Conservation (phyloP, 1,140 invertebrate species). For the Arion vulgaris region DNA sequence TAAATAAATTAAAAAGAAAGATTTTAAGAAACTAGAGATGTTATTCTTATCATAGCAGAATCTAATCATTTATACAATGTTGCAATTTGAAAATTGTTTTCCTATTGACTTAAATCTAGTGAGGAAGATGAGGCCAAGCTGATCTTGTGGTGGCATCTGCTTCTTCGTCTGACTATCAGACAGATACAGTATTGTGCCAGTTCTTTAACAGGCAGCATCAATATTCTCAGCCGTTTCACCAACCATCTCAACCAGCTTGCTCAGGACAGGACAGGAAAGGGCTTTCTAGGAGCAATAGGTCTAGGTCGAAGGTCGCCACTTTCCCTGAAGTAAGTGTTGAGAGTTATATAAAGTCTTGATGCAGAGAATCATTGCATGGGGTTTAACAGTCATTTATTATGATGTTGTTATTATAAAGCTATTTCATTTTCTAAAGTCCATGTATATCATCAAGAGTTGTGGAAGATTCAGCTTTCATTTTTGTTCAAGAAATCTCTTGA, state of each 20-base stretch:
- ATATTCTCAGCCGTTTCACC: conserved; percentile 74
- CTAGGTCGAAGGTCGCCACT: conserved; percentile 77
- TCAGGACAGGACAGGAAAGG: conserved; percentile 77
- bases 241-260: conserved; percentile 74
- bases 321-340: conserved; percentile 74
- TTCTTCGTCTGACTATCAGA: conserved; percentile 74
- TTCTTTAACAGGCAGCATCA: conserved; percentile 68
- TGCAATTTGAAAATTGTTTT: no score
- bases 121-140: conserved; percentile 77
- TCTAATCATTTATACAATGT: no score
- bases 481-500: no score
- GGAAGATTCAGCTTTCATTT: no score
- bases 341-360: no score
- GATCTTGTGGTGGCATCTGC: conserved; percentile 77
- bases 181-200: conserved; percentile 73
- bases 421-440: not conserved
- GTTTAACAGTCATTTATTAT: no score
- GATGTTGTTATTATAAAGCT: not conserved
- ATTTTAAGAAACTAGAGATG: no score
- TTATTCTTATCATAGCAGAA: no score
- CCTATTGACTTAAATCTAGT: conserved; percentile 63
- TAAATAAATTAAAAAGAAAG: no score
- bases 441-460: no score
- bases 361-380: no score
- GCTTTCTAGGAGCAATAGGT: conserved; percentile 79